Percentiles rank a stretch among this genome's conserved stretches.
Conservation (phyloP, 1,140 invertebrate species). For the Saccostrea cuccullata region DNA sequence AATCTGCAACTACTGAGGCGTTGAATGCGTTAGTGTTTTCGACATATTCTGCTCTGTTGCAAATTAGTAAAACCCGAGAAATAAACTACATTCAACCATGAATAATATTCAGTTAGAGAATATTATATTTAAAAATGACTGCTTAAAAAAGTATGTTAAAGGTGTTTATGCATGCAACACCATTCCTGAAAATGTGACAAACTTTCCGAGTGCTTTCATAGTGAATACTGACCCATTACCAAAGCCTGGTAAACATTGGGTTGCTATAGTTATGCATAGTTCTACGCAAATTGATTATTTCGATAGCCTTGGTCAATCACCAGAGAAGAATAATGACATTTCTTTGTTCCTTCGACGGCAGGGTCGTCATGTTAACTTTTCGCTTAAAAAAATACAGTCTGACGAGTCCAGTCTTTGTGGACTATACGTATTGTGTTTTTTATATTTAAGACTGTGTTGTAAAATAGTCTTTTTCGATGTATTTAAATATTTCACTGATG, state of each 20-base stretch:
- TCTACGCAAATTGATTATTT: conserved; percentile 4
- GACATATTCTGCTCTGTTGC: conserved; percentile 42
- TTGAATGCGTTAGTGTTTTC: conserved; percentile 39
- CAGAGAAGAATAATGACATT: not conserved
- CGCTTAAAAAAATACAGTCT: not conserved
- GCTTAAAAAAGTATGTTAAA: not conserved
- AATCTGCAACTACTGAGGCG: conserved; percentile 39
- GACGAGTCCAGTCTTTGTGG: conserved; percentile 22
- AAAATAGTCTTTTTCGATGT: not conserved
- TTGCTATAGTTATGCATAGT: conserved; percentile 18
- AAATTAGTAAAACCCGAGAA: conserved; percentile 46
- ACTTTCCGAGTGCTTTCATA: conserved; percentile 31
- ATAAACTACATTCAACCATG: conserved; percentile 46
- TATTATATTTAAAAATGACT: not conserved
- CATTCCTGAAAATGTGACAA: conserved; percentile 40
- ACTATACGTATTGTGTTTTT: conserved; percentile 40
- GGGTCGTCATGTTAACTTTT: not conserved
- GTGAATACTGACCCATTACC: conserved; percentile 40
- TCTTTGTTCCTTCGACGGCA: not conserved
- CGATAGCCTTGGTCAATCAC: conserved; percentile 36
- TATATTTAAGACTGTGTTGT: conserved; percentile 20
- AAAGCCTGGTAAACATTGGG: conserved; percentile 39
- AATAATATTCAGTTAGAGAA: conserved; percentile 38
- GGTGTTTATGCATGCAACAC: conserved; percentile 27
- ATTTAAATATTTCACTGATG: conserved; percentile 33